phyloP scores from a whole-genome alignment of 1,140 invertebrate species.

The Papilio dardanus region DNA sequence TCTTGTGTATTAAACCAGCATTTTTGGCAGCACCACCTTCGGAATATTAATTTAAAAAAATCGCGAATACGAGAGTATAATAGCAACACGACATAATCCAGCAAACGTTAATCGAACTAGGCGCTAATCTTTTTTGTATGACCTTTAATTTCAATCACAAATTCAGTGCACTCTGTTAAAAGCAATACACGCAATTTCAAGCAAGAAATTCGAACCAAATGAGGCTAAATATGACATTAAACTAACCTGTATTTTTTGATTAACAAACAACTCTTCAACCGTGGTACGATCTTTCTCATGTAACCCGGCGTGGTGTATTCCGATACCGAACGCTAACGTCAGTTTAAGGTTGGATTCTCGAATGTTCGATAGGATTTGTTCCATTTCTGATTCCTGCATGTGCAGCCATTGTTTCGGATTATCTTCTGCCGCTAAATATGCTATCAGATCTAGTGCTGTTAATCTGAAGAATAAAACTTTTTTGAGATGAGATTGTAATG shows the following conservation, averaged over 20 bases:
- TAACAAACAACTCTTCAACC: slow-evolving; percentile 97
- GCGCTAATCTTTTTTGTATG: too few relatives aligned
- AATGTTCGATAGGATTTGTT: slow-evolving; percentile 88
- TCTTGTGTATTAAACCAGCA: neutral
- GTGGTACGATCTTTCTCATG: slow-evolving; percentile 95
- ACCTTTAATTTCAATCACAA: too few relatives aligned
- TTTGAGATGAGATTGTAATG: neutral
- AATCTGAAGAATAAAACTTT: slow-evolving; percentile 82
- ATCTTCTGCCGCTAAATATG: slow-evolving; percentile 94
- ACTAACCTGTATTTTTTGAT: slow-evolving; percentile 97
- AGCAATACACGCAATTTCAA: too few relatives aligned
- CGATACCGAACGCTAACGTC: slow-evolving; percentile 98
- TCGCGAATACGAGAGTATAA: too few relatives aligned
- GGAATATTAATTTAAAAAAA: too few relatives aligned
- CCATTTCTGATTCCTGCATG: slow-evolving; percentile 93
- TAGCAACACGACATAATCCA: too few relatives aligned
- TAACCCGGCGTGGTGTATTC: slow-evolving; percentile 98
- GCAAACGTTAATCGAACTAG: too few relatives aligned
- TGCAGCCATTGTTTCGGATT: slow-evolving; percentile 98
- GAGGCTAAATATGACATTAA: too few relatives aligned
- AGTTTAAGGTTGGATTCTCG: slow-evolving; percentile 96
- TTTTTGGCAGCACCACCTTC: too few relatives aligned
- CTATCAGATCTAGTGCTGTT: slow-evolving; percentile 98
- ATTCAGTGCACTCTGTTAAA: too few relatives aligned
- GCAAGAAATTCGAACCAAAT: too few relatives aligned